phyloP scores from a whole-genome alignment of 1,140 invertebrate genomes.

The Globodera rostochiensis region DNA sequence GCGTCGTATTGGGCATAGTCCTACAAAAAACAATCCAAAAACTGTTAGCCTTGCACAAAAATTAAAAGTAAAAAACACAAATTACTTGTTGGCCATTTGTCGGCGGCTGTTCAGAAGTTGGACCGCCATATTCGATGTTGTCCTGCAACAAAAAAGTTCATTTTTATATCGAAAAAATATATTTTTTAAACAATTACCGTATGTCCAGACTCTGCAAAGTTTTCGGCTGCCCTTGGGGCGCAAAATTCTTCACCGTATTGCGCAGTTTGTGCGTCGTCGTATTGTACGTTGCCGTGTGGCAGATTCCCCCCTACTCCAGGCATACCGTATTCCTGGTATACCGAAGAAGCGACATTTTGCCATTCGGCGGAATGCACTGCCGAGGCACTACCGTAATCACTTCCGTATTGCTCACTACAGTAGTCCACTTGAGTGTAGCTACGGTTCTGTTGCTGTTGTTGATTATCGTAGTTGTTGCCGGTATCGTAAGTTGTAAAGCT shows the following conservation, averaged over 20 bases:
- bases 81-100: no score
- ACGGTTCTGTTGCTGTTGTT: not conserved
- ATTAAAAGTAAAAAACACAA: not conserved
- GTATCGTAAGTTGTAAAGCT: not conserved
- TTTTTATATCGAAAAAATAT: not conserved
- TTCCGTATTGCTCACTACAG: not conserved
- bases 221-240: not conserved
- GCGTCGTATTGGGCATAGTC: not conserved
- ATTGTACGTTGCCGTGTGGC: not conserved
- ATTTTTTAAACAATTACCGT: not conserved
- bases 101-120: no score
- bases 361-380: constrained; percentile 4
- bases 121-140: no score
- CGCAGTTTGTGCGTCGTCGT: not conserved
- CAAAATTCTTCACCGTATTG: not conserved
- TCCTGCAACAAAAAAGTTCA: no score
- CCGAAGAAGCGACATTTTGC: not conserved
- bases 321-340: not conserved
- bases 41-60: not conserved
- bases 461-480: not conserved
- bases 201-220: not conserved
- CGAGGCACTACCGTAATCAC: not conserved
- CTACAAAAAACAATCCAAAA: not conserved
- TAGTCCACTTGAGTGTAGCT: not conserved
- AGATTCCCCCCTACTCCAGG: not conserved